These are phyloP conservation scores for Cybosia mesomella DNA, from an alignment of 2,888 invertebrate species.

Conservation along the genomic window DNA sequence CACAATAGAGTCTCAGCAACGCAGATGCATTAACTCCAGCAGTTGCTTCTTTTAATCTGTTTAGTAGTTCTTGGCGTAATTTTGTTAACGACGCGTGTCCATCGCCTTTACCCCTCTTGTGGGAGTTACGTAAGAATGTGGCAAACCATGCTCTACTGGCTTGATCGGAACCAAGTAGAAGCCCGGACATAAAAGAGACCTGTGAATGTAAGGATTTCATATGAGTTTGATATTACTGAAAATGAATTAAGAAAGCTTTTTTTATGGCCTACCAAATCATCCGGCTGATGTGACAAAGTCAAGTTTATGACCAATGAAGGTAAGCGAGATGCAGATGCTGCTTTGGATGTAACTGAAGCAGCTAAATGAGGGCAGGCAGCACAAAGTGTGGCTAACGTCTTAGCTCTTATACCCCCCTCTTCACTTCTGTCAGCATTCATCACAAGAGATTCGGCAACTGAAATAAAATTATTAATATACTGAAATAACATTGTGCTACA, in stretches of 20 bases:
- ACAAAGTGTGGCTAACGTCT: constrained; percentile 93
- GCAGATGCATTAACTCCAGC: constrained; percentile 95
- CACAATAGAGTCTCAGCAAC: constrained; percentile 95
- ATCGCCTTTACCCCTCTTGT: constrained; percentile 93
- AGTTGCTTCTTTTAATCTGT: constrained; percentile 89
- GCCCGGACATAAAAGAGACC: constrained; percentile 95
- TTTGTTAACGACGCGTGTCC: constrained; percentile 89
- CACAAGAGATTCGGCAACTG: constrained; percentile 94
- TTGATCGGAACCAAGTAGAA: constrained; percentile 96
- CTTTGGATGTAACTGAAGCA: constrained; percentile 93
- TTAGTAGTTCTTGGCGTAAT: constrained; percentile 92
- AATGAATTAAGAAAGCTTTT: not conserved
- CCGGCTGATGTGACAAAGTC: constrained; percentile 89
- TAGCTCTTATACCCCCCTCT: constrained; percentile 95
- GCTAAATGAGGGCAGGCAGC: constrained; percentile 96
- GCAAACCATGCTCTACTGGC: constrained; percentile 97
- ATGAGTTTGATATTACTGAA: not conserved
- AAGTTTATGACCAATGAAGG: constrained; percentile 95
- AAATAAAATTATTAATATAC: constrained; percentile 37
- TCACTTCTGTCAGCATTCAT: constrained; percentile 95
- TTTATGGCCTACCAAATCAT: constrained; percentile 79
- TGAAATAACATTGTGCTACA: not conserved
- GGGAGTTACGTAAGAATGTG: constrained; percentile 94
- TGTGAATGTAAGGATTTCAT: constrained; percentile 46
- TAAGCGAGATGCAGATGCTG: constrained; percentile 95